A percentile compares a stretch with the other conserved stretches of the same genome.
Conservation (phyloP, 2,113 vertebrate species). For the Macrotis lagotis region DNA sequence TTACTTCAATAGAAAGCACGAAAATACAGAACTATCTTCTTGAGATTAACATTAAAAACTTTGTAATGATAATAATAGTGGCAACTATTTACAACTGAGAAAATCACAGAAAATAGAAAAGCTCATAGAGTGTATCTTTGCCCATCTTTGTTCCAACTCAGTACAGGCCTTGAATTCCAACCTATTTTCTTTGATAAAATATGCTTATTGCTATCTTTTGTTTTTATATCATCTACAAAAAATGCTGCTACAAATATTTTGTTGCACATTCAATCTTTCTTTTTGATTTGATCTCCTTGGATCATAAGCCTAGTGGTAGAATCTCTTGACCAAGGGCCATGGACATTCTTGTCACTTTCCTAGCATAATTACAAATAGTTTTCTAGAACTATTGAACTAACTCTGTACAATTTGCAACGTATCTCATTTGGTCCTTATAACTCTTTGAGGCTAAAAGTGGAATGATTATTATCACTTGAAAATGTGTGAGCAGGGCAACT, state of each 20-base stretch:
- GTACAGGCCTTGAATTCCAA: background rate
- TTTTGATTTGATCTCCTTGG: background rate
- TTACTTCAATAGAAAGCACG: background rate
- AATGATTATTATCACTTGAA: background rate
- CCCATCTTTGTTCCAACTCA: background rate
- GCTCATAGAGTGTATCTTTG: background rate
- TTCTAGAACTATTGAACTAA: background rate
- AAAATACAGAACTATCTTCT: background rate
- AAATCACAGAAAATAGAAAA: background rate
- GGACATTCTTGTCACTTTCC: background rate
- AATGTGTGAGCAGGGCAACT: background rate
- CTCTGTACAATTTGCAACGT: background rate
- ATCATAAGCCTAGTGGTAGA: background rate
- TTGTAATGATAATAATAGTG: background rate
- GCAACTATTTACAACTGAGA: background rate
- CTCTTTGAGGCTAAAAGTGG: background rate
- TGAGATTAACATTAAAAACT: background rate
- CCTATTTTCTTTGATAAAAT: background rate
- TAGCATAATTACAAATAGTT: background rate
- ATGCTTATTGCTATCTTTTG: background rate
- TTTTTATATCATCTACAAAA: background rate
- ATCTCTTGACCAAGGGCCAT: background rate
- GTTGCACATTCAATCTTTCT: background rate
- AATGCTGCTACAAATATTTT: background rate
- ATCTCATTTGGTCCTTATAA: background rate